Evolutionary conservation across 2,888 invertebrate genomes (phyloP), one percentile per base, ranked within the genome.

Genomic region (Mallateleia sp.): DNA sequence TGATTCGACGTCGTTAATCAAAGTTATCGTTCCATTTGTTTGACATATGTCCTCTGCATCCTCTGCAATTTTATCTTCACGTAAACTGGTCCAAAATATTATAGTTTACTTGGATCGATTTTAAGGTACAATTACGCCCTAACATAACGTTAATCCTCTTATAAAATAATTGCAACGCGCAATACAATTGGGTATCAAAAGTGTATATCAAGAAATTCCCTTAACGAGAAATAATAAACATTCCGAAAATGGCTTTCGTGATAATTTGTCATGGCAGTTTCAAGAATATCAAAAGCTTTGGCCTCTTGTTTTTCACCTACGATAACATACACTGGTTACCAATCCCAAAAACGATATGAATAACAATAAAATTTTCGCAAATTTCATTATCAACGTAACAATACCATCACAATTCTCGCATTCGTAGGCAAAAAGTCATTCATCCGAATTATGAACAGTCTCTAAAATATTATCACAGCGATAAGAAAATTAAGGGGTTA

Each of bases 391-490:
- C 47, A 72, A 72, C 75, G 28, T 75, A 75, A 75, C 75, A 62
- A 7, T 64, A 20, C 47, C 50, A 64, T 75, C 52, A 56, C 77
- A 54, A 54, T 52, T 22, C 15, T 32, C 2, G 25, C 18, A 50
- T 66, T 7, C 56, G 56, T 66, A 66, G 77, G 45, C 56, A 77
- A 77, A 77, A 66, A 77, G 54, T 56, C 32, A 11, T 66, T 18
- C 18, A 66, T 77, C 14, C 9, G 22, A 52, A 54, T 64, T 52
- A 20, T 38, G 22, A 66, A 66, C 24, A 77, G 28, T 77, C 34
- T 77, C 66, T 77, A 77, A 66, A 66, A 56, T 77, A 77, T 77
- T 77, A 77, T 77, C 66, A 77, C 75, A 64, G 75, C 28, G 42
- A 64, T 64, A 64, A 64, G 62, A 75, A 75, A 75, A 62, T 52